Base-by-base conservation (phyloP, 2,797 vertebrate genomes). In the Tiaroga cobitis region DNA sequence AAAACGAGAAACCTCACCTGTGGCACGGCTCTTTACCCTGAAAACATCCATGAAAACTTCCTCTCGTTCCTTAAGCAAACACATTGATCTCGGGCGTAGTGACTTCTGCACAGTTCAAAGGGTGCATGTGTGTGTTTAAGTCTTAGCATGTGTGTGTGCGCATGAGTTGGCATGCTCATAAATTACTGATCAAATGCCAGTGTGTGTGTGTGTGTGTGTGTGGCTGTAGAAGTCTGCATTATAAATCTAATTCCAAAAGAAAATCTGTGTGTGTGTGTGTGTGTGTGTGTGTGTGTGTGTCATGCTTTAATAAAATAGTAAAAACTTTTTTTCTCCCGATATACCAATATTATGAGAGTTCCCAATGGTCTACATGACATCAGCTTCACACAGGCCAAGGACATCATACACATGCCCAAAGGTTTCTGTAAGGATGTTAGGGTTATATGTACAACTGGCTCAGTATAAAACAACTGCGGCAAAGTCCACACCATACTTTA, bases 1-100 rank as follows among this genome's bases (percentile, higher is more conserved):
- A 93, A 90, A 94, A 92, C 91, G 54, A 87, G 92, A 90, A 83
- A 37, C 82, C 77, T 89, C 76, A 82, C 81, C 90, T 65, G 79
- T 81, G 49, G 78, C 49, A 49, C 79, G 29, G n/a, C 46, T 51
- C 78, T 88, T 90, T 84, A 83, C 72, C 87, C 65, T 54, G 32
- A 82, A 82, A 19, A 82, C 87, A 88, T 83, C 81, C 56, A 83
- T 37, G 81, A 76, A 51, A 37, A 86, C 77, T 87, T 90, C 81
- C 81, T 24, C 79, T 85, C 41, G 73, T 39, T 67, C 87, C 89
- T 90, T 90, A 85, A 83, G 83, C 91, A 92, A 91, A 90, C 87
- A 90, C 84, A n/a, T 68, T 85, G 83, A 84, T 86, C 87, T 86
- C 9, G 75, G 65, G 76, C 11, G 67, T 41, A 86, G 32, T 21